Evolutionary conservation across 2,797 vertebrate genomes (phyloP), one percentile per base, ranked within the genome.

Genomic region (Mus minutoides): DNA sequence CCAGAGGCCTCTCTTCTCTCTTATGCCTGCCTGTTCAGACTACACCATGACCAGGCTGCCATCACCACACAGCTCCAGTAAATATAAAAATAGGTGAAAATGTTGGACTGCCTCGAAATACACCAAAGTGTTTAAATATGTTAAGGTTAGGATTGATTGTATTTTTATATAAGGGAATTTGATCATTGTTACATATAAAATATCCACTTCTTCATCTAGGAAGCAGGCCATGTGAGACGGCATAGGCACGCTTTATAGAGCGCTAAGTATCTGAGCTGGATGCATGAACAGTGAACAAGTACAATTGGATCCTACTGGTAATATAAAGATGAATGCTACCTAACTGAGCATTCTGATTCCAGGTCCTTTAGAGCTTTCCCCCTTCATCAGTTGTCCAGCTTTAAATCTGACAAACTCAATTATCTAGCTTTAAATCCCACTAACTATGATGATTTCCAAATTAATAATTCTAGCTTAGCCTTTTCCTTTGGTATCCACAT

Each of bases 151-250:
- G 46, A 85, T n/a, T 90, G 34, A 90, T 87, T 87, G 56, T 3
- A 52, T 96, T 90, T 86, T 80, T 24, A 79, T 52, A 3, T 52
- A 87, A 90, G 12, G 37, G 92, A 87, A 16, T 56, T 54, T 92
- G 37, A 62, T 29, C 43, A 64, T 69, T 58, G n/a, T 88, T 83
- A 62, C 37, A 77, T 78, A 22, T 46, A 60, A 71, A 90, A 90
- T 82, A 75, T 87, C 26, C 73, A 22, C 62, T 75, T 85, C 60
- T 29, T 69, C 54, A 79, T 80, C 24, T 82, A 88, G 16, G 19
- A 88, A 79, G 56, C 75, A 56, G 26, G 9, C 22, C 21, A 54
- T 88, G 6, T 89, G 29, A 92, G 16, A 69, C 9, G 80, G 46
- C 78, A 79, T 7, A 91, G 84, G 12, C 73, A 67, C 14, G 43